Percentiles rank a stretch among this genome's conserved stretches.
phyloP scores from a whole-genome alignment of 2,797 vertebrate species.

The Triplophysa yarkandensis region DNA sequence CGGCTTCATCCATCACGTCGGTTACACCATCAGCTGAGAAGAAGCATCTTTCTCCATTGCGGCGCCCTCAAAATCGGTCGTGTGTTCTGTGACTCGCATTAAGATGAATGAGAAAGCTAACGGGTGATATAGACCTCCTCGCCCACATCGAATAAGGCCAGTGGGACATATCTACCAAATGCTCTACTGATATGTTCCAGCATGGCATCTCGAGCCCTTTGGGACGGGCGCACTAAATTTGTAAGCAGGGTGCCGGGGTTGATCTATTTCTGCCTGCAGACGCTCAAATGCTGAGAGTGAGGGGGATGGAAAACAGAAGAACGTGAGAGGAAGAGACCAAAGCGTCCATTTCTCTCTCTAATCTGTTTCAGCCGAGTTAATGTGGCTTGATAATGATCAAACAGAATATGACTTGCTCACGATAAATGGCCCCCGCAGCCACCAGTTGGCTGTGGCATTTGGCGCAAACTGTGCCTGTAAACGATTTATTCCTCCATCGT shows the following conservation, averaged over 20 bases:
- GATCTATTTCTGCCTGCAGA: slow-evolving; percentile 50
- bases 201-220: slow-evolving; percentile 41
- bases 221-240: slow-evolving; percentile 50
- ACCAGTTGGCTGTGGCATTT: slow-evolving; percentile 39
- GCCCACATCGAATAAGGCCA: slow-evolving; percentile 10
- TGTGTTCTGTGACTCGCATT: not conserved
- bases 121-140: not conserved
- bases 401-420: slow-evolving; percentile 44
- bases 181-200: slow-evolving; percentile 37
- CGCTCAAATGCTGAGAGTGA: slow-evolving; percentile 14
- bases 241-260: slow-evolving; percentile 37
- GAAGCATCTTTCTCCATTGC: not conserved
- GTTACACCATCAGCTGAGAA: not conserved
- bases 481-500: slow-evolving; percentile 41
- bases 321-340: slow-evolving; percentile 29
- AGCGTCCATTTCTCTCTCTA: slow-evolving; percentile 25
- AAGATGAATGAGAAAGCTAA: not conserved
- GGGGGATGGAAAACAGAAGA: slow-evolving; percentile 23
- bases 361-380: slow-evolving; percentile 48
- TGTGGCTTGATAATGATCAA: slow-evolving; percentile 49
- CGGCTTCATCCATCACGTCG: not conserved
- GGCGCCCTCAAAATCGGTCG: not conserved
- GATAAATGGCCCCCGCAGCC: slow-evolving; percentile 47
- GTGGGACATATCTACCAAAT: slow-evolving; percentile 30
- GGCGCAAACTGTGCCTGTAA: slow-evolving; percentile 14